phyloP scores from a whole-genome alignment of 2,888 invertebrate genomes.

The Eupithecia pulchellata region DNA sequence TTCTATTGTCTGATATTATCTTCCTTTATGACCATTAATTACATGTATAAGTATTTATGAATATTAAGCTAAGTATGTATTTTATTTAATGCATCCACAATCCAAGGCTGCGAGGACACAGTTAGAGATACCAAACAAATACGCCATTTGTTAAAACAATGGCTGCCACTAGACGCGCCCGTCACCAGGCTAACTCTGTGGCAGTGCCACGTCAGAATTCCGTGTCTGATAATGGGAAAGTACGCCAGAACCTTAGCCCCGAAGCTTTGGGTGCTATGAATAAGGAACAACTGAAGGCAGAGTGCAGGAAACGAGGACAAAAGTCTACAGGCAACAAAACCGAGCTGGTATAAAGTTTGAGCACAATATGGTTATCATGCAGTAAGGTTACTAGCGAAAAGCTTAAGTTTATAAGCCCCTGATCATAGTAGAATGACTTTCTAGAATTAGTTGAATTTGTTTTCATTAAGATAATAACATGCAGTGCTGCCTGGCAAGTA shows the following conservation, averaged over 20 bases:
- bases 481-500: background rate
- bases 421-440: background rate
- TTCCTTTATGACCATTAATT: background rate
- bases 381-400: conserved; percentile 17
- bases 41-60: conserved; percentile 9
- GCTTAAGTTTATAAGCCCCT: background rate
- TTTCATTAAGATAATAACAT: background rate
- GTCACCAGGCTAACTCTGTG: conserved; percentile 75
- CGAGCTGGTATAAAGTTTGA: conserved; percentile 86
- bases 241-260: conserved; percentile 75
- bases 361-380: conserved; percentile 32
- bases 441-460: background rate
- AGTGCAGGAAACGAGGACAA: conserved; percentile 89
- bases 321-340: conserved; percentile 89
- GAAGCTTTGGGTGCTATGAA: conserved; percentile 86
- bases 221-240: conserved; percentile 74
- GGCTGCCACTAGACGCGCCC: conserved; percentile 76
- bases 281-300: conserved; percentile 88
- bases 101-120: conserved; percentile 51
- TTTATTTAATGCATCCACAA: conserved; percentile 57
- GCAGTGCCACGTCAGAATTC: conserved; percentile 76
- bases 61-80: too few relatives aligned
- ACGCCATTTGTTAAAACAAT: conserved; percentile 55
- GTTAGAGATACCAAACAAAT: conserved; percentile 43
- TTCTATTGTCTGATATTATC: background rate